Conservation (phyloP, 1,140 invertebrate species). For the Philaenus spumarius region DNA sequence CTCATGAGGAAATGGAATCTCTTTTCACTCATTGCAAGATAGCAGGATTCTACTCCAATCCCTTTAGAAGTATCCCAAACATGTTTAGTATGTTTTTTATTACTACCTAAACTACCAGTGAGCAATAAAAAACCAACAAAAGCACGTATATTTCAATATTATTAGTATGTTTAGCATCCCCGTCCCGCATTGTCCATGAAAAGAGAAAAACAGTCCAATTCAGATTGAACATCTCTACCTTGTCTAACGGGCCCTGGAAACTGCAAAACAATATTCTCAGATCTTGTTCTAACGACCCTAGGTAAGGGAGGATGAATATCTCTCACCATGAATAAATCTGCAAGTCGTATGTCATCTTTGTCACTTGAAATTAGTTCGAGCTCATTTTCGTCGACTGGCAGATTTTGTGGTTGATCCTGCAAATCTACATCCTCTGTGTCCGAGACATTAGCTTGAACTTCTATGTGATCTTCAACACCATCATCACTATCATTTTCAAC, state of each 20-base stretch:
- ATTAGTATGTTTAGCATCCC: not conserved
- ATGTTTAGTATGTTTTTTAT: constrained; percentile 7
- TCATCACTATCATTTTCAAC: not conserved
- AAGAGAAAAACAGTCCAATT: not conserved
- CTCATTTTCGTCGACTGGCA: not conserved
- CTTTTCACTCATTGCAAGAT: constrained; percentile 32
- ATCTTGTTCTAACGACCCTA: not conserved
- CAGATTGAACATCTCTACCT: not conserved
- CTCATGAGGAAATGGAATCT: constrained; percentile 35
- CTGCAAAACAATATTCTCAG: not conserved
- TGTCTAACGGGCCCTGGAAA: not conserved
- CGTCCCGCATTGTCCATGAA: not conserved
- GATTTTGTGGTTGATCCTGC: not conserved
- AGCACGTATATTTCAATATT: not conserved
- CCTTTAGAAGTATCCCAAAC: constrained; percentile 11
- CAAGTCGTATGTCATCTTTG: not conserved
- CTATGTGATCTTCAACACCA: not conserved
- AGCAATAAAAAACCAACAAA: constrained; percentile 1
- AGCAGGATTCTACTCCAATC: constrained; percentile 32
- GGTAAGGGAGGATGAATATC: not conserved
- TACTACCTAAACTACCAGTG: constrained; percentile 3
- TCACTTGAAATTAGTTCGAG: not conserved
- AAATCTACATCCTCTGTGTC: not conserved
- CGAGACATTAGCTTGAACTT: not conserved
- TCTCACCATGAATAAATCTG: not conserved